A percentile compares a stretch with the other conserved stretches of the same genome.
These are phyloP conservation scores for Apodemia mormo DNA, from an alignment of 2,888 invertebrate species.

Conservation along the genomic window DNA sequence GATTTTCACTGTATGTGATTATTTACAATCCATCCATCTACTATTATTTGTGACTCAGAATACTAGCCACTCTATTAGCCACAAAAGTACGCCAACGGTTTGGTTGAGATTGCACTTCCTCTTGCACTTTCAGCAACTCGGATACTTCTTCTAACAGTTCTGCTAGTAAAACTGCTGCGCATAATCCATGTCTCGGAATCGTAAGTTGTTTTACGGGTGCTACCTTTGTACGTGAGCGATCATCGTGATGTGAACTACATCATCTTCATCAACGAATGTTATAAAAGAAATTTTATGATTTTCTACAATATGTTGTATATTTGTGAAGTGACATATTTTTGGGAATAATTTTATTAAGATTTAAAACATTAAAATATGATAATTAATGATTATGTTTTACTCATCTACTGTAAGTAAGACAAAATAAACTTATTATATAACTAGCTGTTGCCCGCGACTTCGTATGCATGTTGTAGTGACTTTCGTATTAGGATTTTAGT, in stretches of 20 bases:
- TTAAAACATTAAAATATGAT: too few relatives aligned
- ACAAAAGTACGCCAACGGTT: conserved; percentile 32
- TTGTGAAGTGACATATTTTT: too few relatives aligned
- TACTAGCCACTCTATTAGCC: conserved; percentile 29
- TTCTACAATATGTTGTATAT: too few relatives aligned
- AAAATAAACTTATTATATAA: too few relatives aligned
- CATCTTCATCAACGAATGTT: neutral
- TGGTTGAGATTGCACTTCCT: conserved; percentile 29
- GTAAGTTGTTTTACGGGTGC: conserved; percentile 39
- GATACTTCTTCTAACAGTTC: conserved; percentile 28
- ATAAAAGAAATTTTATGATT: too few relatives aligned
- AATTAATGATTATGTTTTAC: too few relatives aligned
- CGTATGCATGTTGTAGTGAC: too few relatives aligned
- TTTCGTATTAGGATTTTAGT: too few relatives aligned
- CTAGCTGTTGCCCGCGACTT: too few relatives aligned
- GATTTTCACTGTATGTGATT: conserved; percentile 32
- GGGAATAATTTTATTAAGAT: too few relatives aligned
- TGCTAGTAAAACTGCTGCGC: conserved; percentile 36
- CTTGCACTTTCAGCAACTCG: conserved; percentile 16
- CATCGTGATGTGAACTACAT: conserved; percentile 3
- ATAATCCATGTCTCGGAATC: conserved; percentile 37
- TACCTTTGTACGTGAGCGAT: conserved; percentile 27
- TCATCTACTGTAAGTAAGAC: too few relatives aligned
- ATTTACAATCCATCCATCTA: conserved; percentile 15
- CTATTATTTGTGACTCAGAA: conserved; percentile 27